Conservation (phyloP, 2,113 vertebrate species). For the Dendrocopos noguchii region DNA sequence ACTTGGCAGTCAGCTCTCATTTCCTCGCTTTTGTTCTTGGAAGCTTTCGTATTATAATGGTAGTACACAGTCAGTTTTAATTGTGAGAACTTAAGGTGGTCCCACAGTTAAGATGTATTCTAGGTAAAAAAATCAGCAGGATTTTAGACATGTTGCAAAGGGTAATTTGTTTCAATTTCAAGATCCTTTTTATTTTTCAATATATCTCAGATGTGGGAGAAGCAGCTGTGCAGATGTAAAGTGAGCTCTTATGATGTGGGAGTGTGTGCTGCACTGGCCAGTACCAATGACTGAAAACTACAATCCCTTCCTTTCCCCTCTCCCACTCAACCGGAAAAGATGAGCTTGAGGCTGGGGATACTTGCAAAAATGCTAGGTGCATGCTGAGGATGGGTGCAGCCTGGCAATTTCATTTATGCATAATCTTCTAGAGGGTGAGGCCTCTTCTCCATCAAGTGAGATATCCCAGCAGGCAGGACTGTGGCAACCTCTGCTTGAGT, state of each 20-base stretch:
- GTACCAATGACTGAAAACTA: neutral
- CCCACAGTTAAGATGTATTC: neutral
- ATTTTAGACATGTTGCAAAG: neutral
- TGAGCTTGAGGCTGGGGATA: neutral
- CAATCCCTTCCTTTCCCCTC: neutral
- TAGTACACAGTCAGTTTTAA: neutral
- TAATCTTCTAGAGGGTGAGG: neutral
- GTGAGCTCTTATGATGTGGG: neutral
- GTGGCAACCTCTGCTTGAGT: neutral
- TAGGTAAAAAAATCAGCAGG: neutral
- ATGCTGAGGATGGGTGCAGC: neutral
- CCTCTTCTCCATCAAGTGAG: rapidly evolving
- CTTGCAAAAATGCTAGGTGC: neutral
- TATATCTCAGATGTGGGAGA: neutral
- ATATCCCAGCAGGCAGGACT: neutral
- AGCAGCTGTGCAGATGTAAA: neutral
- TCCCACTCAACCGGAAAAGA: neutral
- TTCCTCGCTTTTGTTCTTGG: neutral
- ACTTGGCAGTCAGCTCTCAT: neutral
- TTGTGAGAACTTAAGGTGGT: neutral
- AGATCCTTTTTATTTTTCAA: neutral
- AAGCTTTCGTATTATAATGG: neutral
- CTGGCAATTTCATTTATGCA: neutral
- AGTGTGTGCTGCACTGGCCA: neutral
- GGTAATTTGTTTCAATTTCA: neutral